phyloP scores from a whole-genome alignment of 2,888 invertebrate genomes.

The Archips crataeganus region DNA sequence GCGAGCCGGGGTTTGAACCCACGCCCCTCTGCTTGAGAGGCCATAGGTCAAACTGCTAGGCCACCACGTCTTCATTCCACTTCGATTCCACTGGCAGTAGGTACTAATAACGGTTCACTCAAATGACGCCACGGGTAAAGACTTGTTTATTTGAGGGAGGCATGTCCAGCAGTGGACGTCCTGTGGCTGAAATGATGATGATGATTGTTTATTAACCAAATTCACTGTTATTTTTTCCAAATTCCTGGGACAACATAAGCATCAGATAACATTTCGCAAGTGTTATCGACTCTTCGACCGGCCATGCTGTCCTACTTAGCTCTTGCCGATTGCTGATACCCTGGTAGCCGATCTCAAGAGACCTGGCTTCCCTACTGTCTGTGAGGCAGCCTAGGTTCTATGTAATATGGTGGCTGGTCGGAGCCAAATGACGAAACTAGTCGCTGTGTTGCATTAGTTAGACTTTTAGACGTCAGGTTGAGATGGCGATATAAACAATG shows the following conservation, averaged over 20 bases:
- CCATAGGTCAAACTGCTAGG: no score
- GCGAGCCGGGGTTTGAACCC: no score
- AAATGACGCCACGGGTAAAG: no score
- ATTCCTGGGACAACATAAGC: constrained; percentile 29
- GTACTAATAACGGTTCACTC: no score
- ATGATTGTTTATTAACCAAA: no score
- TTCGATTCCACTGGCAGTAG: no score
- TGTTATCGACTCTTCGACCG: not conserved
- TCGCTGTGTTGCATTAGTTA: constrained; percentile 56
- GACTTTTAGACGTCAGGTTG: constrained; percentile 51
- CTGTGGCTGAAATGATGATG: no score
- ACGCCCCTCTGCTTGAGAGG: no score
- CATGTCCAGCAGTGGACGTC: no score
- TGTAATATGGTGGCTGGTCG: constrained; percentile 25
- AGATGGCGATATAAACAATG: constrained; percentile 59
- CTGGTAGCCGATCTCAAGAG: constrained; percentile 43
- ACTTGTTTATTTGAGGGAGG: no score
- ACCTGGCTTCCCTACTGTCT: constrained; percentile 15
- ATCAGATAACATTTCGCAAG: constrained; percentile 45
- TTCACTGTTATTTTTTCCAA: constrained; percentile 25
- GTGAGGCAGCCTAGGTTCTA: constrained; percentile 28
- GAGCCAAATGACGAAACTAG: constrained; percentile 57
- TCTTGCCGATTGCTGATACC: constrained; percentile 41
- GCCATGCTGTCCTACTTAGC: constrained; percentile 46
- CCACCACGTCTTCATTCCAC: no score